Evolutionary conservation across 1,140 invertebrate species (phyloP), one percentile per base, ranked within the genome.

Genomic region (Leptoteleia sp.): DNA sequence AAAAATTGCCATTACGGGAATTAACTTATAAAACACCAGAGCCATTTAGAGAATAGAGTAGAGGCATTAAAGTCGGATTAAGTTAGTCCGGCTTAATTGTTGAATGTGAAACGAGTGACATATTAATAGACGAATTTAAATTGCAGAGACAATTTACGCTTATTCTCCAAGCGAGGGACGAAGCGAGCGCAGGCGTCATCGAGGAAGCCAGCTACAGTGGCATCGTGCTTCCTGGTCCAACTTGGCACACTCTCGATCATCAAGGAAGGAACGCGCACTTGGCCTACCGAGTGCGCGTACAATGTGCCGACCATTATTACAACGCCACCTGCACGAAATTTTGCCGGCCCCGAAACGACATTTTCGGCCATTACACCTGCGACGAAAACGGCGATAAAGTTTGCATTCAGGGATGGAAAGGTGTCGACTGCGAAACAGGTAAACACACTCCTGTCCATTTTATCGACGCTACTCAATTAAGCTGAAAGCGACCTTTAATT

Each of bases 301-400:
- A 94, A 81, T 99, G 98, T 90, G 93, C 95, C 86, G 92, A 92
- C 80, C 94, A 98, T 90, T 98, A 99, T 90, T 98, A 97, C 92
- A 98, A 98, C 84, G 93, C 95, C 79, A 96, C 95, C 40, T 99
- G 97, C 91, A 96, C 95, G 11, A 96, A 95, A 84, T 95, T 97
- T 84, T 99, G 97, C 90, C 92, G 95, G 54, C 94, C 96, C 43
- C 91, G 97, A 42, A 93, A 98, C 90, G 97, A 98, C 90, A 93
- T 94, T 84, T 98, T 98, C 87, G 97, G 97, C 13, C 97, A 99
- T 91, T 98, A 97, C 90, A 93, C 92, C 50, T 99, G 97, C 91
- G 93, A 94, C 76, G 90, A 93, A 47, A 93, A 94, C 85, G 97
- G 97, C 64, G 94, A 97, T 88, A 97, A 97, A 89, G 93, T 94